Conservation (phyloP, 1,140 invertebrate genomes). For the Mylabris phalerata region DNA sequence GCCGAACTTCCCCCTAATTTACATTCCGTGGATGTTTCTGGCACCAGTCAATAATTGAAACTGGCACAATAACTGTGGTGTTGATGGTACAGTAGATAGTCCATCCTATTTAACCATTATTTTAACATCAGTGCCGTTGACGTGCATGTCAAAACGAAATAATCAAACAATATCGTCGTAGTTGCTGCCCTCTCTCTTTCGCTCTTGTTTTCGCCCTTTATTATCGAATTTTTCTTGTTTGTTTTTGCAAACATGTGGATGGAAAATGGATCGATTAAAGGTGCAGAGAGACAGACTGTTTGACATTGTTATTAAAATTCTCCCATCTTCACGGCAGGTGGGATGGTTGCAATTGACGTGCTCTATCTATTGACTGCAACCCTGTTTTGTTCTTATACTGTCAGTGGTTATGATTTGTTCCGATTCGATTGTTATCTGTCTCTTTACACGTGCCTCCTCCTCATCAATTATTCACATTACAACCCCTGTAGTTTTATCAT, state of each 20-base stretch:
- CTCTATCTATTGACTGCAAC: conserved; percentile 15
- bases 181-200: too few species aligned
- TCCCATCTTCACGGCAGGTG: conserved; percentile 28
- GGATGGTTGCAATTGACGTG: conserved; percentile 26
- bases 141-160: conserved; percentile 12
- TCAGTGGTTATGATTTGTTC: too few species aligned
- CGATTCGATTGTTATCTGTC: too few species aligned
- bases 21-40: conserved; percentile 26
- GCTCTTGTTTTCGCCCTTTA: not conserved
- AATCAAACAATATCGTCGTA: conserved; percentile 13
- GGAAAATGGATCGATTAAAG: not conserved
- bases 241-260: not conserved
- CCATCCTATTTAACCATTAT: not conserved
- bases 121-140: conserved; percentile 8
- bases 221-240: conserved; percentile 1
- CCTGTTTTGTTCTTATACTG: too few species aligned
- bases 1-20: conserved; percentile 30
- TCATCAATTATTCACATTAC: too few species aligned
- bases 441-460: too few species aligned
- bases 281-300: not conserved
- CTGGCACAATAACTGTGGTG: not conserved
- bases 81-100: not conserved
- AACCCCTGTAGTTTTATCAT: too few species aligned
- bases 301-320: conserved; percentile 13
- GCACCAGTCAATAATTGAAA: conserved; percentile 31